Conservation (phyloP, 2,113 vertebrate genomes). For the Ceyx cyanopectus region DNA sequence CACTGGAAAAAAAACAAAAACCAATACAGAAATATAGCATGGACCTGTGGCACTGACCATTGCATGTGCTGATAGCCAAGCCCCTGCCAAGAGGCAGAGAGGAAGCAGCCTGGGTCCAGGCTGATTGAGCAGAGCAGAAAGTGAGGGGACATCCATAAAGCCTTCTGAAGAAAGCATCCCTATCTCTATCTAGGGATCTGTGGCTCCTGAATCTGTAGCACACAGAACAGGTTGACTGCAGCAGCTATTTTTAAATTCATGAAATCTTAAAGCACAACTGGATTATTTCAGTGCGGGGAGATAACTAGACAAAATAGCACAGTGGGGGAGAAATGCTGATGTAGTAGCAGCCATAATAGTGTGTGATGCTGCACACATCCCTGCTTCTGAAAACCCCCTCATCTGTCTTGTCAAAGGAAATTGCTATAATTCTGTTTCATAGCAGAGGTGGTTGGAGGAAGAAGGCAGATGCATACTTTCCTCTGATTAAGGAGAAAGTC, state of each 20-base stretch:
- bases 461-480: background rate
- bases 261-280: background rate
- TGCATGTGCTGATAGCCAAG: background rate
- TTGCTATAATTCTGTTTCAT: conserved; percentile 22
- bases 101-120: background rate
- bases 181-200: background rate
- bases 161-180: background rate
- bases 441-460: conserved; percentile 24
- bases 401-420: conserved; percentile 19
- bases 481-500: conserved; percentile 14
- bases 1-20: background rate
- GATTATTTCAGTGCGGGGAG: conserved; percentile 19
- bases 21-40: background rate
- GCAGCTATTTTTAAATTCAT: conserved; percentile 42
- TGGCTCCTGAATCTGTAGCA: background rate
- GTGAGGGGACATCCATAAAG: background rate
- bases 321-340: background rate
- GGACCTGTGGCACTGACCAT: background rate
- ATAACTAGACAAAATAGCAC: conserved; percentile 55
- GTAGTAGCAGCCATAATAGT: conserved; percentile 46
- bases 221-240: background rate
- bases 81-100: background rate
- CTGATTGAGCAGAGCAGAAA: background rate
- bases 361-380: background rate
- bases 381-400: conserved; percentile 41